Base-by-base conservation (phyloP, 2,113 vertebrate species). In the Anthoscopus minutus region DNA sequence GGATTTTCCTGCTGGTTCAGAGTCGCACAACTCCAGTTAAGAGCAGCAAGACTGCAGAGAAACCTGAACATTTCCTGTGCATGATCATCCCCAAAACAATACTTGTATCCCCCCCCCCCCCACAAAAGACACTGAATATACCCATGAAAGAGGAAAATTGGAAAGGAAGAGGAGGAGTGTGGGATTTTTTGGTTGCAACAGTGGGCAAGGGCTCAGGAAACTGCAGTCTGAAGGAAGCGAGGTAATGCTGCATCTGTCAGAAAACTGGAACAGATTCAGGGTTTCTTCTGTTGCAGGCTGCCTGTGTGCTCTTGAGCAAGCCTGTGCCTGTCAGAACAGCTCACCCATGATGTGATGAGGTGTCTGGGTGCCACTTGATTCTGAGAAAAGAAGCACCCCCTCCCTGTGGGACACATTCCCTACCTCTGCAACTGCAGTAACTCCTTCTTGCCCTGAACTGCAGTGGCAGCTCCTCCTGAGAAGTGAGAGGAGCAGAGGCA, bases 1-100 rank as follows among this genome's bases (percentile, higher is more conserved):
- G 40, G 74, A 83, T 92, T 93, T 95, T 92, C 93, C 83, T 90
- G 44, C 80, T 45, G 19, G 79, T 86, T 93, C 65, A 83, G 76
- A 85, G 62, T 72, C 22, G 22, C 0, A 0, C 17, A 81, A 33
- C 40, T 77, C 51, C 42, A 87, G 25, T 35, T 62, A 88, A 54
- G 31, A 89, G 28, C 77, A 95, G 45, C 42, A 79, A 44, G 51
- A 37, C 53, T 85, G 45, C 61, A 91, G 45, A 67, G 77, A 60
- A 85, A 33, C 38, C 67, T 10, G 18, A 81, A 18, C 40, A 37
- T 21, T 67, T 87, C 58, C 38, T 40, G 33, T 40, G 51, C 20
- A 61, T 2, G 22, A 28, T 51, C 14, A 5, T 13, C 76, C 40
- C 35, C 37, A 42, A 67, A 85, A 31, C 31, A 53, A 23, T 1